Conservation (phyloP, 1,140 invertebrate species). For the Belonocnema kinseyi region DNA sequence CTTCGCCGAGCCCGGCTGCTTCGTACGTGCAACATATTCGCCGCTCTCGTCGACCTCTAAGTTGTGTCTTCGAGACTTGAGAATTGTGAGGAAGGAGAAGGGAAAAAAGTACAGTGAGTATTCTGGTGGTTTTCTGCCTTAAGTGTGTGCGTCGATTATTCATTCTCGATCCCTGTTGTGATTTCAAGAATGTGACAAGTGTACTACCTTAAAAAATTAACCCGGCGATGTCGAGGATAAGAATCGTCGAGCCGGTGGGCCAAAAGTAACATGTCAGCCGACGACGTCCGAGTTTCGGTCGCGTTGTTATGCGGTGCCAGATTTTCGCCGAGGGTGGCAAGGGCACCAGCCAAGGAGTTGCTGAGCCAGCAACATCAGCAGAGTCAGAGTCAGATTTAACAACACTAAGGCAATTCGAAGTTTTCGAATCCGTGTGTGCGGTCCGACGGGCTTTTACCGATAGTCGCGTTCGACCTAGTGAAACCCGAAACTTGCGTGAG, state of each 20-base stretch:
- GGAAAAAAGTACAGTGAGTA: conserved; percentile 13
- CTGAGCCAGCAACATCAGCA: conserved; percentile 2
- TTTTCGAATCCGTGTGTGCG: background rate
- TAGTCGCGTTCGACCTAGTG: background rate
- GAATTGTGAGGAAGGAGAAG: background rate
- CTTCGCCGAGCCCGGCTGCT: background rate
- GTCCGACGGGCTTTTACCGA: background rate
- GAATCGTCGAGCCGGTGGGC: background rate
- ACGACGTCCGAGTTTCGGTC: background rate
- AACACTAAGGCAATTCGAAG: too few species aligned
- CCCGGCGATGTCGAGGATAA: background rate
- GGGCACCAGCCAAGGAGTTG: conserved; percentile 21
- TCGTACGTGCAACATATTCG: conserved; percentile 38
- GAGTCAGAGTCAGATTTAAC: background rate
- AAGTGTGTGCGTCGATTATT: background rate
- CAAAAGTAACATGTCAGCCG: conserved; percentile 3
- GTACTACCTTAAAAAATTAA: background rate
- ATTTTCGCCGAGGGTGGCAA: conserved; percentile 10
- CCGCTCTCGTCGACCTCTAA: conserved; percentile 50
- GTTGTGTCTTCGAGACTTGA: background rate
- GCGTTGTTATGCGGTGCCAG: background rate
- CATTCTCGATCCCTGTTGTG: background rate
- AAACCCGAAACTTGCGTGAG: background rate
- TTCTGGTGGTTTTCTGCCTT: background rate
- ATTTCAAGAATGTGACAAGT: conserved; percentile 24